Percentiles rank a stretch among this genome's conserved stretches.
Conservation (phyloP, 2,797 vertebrate species). For the Galaxias olidus region DNA sequence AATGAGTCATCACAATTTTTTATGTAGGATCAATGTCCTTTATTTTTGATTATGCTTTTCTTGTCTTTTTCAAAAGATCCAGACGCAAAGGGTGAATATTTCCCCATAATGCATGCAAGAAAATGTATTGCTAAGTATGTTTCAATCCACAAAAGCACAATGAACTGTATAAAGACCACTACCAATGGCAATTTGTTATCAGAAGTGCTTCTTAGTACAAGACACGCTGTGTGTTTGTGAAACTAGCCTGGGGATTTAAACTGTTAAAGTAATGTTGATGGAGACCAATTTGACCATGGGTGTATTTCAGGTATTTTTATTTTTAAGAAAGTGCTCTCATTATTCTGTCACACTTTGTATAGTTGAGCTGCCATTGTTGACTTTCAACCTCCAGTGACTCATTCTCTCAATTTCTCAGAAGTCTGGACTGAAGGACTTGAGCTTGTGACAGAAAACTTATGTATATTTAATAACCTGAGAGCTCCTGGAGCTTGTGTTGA, state of each 20-base stretch:
- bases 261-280: not conserved
- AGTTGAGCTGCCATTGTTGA: slow-evolving; percentile 72
- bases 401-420: slow-evolving; percentile 75
- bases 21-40: no score
- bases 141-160: no score
- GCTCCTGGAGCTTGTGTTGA: slow-evolving; percentile 83
- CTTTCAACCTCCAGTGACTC: slow-evolving; percentile 80
- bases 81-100: no score
- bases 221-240: no score
- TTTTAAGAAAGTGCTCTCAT: slow-evolving; percentile 8
- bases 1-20: no score
- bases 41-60: no score
- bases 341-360: slow-evolving; percentile 19
- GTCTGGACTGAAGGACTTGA: slow-evolving; percentile 80
- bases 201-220: no score
- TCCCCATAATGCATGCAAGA: no score
- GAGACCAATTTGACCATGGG: slow-evolving; percentile 2
- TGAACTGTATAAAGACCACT: no score
- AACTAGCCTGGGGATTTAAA: not conserved
- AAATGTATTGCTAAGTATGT: no score
- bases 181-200: no score
- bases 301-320: slow-evolving; percentile 15
- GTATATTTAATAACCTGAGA: slow-evolving; percentile 79
- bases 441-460: slow-evolving; percentile 81
- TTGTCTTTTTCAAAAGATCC: no score